Evolutionary conservation across 2,797 vertebrate species (phyloP).

Genomic region (Oreonectes daqikongensis): DNA sequence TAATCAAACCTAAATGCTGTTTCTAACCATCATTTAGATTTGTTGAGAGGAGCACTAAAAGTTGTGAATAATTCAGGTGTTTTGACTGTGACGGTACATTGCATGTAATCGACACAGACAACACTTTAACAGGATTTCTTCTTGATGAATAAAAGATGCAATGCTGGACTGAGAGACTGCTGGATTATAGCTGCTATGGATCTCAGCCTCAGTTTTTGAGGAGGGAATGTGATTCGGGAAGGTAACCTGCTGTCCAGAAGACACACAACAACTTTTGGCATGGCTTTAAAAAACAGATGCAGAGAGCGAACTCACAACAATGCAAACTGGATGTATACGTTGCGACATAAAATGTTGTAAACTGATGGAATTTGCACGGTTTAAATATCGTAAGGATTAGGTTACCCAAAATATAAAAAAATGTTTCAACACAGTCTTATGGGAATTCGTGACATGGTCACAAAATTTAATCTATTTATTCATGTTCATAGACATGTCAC

Average conservation of each 20-base stretch:
- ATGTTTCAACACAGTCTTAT: no score
- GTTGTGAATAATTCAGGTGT: slow-evolving; percentile 58
- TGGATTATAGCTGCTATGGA: slow-evolving; percentile 41
- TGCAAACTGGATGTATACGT: neutral
- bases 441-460: no score
- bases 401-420: no score
- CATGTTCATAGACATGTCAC: no score
- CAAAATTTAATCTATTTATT: no score
- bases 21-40: slow-evolving; percentile 46
- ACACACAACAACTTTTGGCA: neutral
- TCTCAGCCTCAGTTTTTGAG: slow-evolving; percentile 31
- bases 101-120: slow-evolving; percentile 48
- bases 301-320: neutral
- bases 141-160: slow-evolving; percentile 61
- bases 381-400: neutral
- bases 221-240: slow-evolving; percentile 12
- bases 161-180: slow-evolving; percentile 22
- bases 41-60: slow-evolving; percentile 45
- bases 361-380: neutral
- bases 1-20: slow-evolving; percentile 47
- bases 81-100: slow-evolving; percentile 52
- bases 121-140: slow-evolving; percentile 43
- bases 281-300: neutral
- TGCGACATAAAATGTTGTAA: no score
- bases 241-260: neutral